Conservation (phyloP, 2,888 invertebrate species). For the Agrotis segetum region DNA sequence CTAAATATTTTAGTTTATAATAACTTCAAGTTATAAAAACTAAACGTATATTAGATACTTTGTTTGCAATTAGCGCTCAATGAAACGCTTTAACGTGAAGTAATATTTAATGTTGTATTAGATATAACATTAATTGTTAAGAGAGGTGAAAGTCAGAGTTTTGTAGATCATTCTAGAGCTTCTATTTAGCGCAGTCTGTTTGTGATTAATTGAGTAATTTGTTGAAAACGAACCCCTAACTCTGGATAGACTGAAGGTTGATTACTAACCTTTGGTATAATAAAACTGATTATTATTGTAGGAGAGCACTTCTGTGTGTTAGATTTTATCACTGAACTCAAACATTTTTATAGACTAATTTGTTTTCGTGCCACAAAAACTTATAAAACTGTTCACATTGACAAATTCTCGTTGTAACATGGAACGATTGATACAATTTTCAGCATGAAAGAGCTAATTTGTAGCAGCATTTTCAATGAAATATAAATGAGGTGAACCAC, state of each 20-base stretch:
- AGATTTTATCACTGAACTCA: neutral
- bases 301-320: neutral
- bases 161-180: neutral
- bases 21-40: constrained; percentile 20
- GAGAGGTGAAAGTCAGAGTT: constrained; percentile 43
- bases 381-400: too few species aligned
- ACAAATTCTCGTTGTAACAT: too few species aligned
- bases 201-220: neutral
- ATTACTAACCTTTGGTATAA: neutral
- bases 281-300: neutral
- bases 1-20: constrained; percentile 38
- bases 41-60: constrained; percentile 39
- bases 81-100: constrained; percentile 63
- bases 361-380: too few species aligned
- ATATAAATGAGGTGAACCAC: too few species aligned
- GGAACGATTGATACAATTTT: too few species aligned
- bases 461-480: too few species aligned
- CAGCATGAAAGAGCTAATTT: too few species aligned
- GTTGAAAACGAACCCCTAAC: neutral
- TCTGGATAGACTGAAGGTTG: neutral
- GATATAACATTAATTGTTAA: constrained; percentile 49
- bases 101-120: constrained; percentile 58
- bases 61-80: constrained; percentile 67
- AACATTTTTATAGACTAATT: too few species aligned
- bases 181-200: neutral